These are phyloP conservation scores for Hemiprocne comata DNA, from an alignment of 2,113 vertebrate species.

Conservation along the genomic window DNA sequence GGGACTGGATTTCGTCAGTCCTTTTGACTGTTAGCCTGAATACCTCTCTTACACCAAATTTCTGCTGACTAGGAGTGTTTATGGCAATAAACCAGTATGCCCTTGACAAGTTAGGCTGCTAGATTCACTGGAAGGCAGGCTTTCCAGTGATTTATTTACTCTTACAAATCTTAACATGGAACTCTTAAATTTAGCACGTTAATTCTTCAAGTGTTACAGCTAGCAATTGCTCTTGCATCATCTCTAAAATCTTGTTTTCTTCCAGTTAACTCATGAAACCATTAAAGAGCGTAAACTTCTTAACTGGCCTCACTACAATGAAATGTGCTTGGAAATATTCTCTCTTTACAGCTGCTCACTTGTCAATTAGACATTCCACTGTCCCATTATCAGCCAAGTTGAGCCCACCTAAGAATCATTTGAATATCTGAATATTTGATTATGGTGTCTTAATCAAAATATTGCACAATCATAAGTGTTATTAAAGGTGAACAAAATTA, in stretches of 20 bases:
- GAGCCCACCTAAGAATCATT: background rate
- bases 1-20: background rate
- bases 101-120: background rate
- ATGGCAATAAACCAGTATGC: background rate
- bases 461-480: background rate
- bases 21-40: background rate
- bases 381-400: background rate
- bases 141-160: conserved; percentile 16
- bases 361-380: background rate
- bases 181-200: background rate
- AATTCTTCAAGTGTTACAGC: background rate
- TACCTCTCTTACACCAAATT: background rate
- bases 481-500: background rate
- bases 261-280: background rate
- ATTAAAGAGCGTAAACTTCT: background rate
- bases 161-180: background rate
- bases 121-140: background rate
- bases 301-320: background rate
- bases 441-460: background rate
- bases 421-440: background rate
- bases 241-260: conserved; percentile 16
- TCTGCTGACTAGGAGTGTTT: background rate
- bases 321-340: background rate
- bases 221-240: background rate
- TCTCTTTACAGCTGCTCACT: background rate